A percentile compares a stretch with the other conserved stretches of the same genome.
phyloP scores from a whole-genome alignment of 1,140 invertebrate species.

The Eurytemora carolleeae region DNA sequence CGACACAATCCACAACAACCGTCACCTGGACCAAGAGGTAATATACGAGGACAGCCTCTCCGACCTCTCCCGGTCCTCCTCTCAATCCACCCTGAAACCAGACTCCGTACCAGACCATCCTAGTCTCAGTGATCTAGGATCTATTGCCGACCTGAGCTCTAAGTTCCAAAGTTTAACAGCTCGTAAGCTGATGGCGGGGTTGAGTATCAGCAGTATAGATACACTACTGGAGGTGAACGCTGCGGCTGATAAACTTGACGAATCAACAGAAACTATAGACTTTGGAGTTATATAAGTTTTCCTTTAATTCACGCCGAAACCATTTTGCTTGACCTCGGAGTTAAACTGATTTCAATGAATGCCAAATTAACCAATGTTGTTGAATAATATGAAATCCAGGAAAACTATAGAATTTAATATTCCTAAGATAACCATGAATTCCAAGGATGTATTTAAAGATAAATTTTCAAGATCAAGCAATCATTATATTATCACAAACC shows the following conservation, averaged over 20 bases:
- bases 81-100: slow-evolving; percentile 2
- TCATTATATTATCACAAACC: too few relatives aligned
- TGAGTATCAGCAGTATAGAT: slow-evolving; percentile 22
- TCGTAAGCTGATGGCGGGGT: slow-evolving; percentile 20
- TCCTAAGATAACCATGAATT: too few relatives aligned
- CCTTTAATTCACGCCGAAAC: too few relatives aligned
- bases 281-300: slow-evolving; percentile 15
- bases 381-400: too few relatives aligned
- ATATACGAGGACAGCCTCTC: slow-evolving; percentile 8
- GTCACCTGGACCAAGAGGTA: slow-evolving; percentile 9
- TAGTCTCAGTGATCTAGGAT: slow-evolving; percentile 9
- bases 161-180: slow-evolving; percentile 21
- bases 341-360: too few relatives aligned
- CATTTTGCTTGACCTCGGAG: too few relatives aligned
- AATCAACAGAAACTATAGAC: slow-evolving; percentile 15
- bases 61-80: not conserved
- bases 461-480: too few relatives aligned
- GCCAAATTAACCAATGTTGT: too few relatives aligned
- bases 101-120: not conserved
- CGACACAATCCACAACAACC: slow-evolving; percentile 15
- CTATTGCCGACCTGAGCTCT: not conserved
- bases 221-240: slow-evolving; percentile 21
- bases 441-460: too few relatives aligned
- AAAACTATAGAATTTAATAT: too few relatives aligned
- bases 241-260: slow-evolving; percentile 17